Evolutionary conservation across 2,888 invertebrate genomes (phyloP), one percentile per base, ranked within the genome.

Genomic region (Aporophyla lueneburgensis): DNA sequence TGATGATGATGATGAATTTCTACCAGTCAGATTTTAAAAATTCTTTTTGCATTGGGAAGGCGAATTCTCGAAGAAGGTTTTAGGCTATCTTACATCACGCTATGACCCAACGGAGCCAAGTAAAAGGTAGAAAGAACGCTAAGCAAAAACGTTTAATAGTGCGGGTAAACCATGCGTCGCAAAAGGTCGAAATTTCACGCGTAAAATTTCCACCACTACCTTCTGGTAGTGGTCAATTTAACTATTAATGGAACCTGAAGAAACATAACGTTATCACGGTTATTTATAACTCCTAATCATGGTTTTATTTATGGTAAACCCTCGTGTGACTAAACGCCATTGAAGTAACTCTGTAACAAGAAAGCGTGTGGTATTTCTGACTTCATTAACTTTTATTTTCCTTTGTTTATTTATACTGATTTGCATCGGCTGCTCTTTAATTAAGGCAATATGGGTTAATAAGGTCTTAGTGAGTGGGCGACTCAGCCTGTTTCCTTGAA

Each of bases 311-410:
- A 53, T 4, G 27, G 16, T n/a, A 3, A 7, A 43, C 2, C 51
- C 2, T 85, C 33, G 85, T 82, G 83, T 83, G 83, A 81, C 72
- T 27, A 68, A 63, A 46, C 14, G 12, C 71, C 59, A 68, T 83
- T 76, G 14, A 56, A 19, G 24, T 51, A 21, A 33, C 12, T 61
- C 43, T 40, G 14, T 67, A 61, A 49, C 40, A 53, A 72, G 61
- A 59, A 81, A 73, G 51, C 69, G 27, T 84, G 65, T 43, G 43
- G 27, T 71, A 67, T 67, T 63, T 72, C 76, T 59, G n/a, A 81
- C 72, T 84, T 75, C 54, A 66, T 84, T 84, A 65, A 2, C 0
- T 66, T 67, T 63, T 67, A 63, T 58, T 62, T 58, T 58, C 54
- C 19, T 65, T 81, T 40, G 43, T 43, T 51, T 69, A 24, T 69